These are phyloP conservation scores for Tupaia tana DNA, from an alignment of 2,113 vertebrate genomes.

Conservation along the genomic window DNA sequence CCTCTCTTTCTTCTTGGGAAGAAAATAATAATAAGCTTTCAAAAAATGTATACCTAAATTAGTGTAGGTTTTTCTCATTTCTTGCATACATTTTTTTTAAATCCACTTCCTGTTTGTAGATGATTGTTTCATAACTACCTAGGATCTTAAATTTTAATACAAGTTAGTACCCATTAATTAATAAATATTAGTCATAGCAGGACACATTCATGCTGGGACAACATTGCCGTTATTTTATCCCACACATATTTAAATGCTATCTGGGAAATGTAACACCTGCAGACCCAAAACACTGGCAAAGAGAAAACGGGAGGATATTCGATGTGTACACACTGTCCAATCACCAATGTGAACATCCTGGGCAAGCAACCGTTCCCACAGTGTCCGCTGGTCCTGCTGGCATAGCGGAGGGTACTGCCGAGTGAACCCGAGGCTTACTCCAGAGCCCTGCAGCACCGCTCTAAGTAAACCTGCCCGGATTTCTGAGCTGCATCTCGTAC, in stretches of 20 bases:
- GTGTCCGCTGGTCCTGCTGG: not conserved
- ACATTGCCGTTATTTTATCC: conserved; percentile 9
- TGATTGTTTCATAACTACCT: not conserved
- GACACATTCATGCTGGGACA: not conserved
- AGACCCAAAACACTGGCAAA: not conserved
- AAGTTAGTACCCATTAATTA: not conserved
- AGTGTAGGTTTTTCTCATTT: not conserved
- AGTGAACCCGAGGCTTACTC: not conserved
- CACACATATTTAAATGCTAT: not conserved
- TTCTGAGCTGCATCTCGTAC: not conserved
- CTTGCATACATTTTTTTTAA: conserved; percentile 28
- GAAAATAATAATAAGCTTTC: too few relatives aligned
- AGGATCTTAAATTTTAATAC: not conserved
- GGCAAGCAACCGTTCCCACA: not conserved
- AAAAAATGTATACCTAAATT: not conserved
- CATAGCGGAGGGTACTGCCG: not conserved
- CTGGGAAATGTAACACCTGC: not conserved
- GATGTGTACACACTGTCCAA: conserved; percentile 28
- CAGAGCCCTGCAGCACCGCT: not conserved
- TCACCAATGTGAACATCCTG: not conserved
- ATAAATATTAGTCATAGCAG: not conserved
- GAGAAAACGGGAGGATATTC: conserved; percentile 10
- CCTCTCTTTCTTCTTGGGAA: too few relatives aligned
- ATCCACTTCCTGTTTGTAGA: not conserved
- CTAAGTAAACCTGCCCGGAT: not conserved